Base-by-base conservation (phyloP, 2,113 vertebrate species). In the Pteronura brasiliensis region DNA sequence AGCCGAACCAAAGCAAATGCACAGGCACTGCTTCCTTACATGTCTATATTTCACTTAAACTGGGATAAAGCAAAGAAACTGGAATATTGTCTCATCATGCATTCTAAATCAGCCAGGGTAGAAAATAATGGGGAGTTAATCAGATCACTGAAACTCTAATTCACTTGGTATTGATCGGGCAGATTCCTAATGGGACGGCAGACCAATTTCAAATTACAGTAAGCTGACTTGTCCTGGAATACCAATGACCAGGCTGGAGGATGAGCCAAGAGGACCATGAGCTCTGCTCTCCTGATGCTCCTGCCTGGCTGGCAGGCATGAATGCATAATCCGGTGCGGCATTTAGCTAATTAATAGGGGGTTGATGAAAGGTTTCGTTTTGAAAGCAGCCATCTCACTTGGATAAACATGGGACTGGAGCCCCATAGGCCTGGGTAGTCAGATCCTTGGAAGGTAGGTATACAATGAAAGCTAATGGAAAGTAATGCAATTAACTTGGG, bases 101-200 rank as follows among this genome's bases (percentile, higher is more conserved):
- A 99, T 99, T 99, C 99, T 99, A 99, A 99, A 99, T 99, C 99
- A 99, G 99, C 98, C 98, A 97, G 98, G 98, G 98, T 98, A 99
- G 99, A 99, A 99, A 99, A 99, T 99, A 99, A 99, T 99, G 99
- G 99, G 99, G 99, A 99, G 99, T 99, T 99, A 99, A 99, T 99
- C 99, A 99, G 99, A 99, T 99, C 99, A 99, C 99, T 97, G 98
- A 98, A 99, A 99, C 99, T 99, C 99, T 99, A 99, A 99, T 99
- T 99, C 99, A 99, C 99, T 99, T 99, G 98, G 85, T 99, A 99
- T 99, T 99, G 99, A 99, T 99, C 98, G 97, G 90, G 95, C 98
- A 98, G 99, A 99, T 99, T 99, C 99, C 99, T 99, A 99, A 99
- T 99, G 99, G 99, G 99, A 99, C 98, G 57, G 99, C 98, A 99